Evolutionary conservation across 2,888 invertebrate species (phyloP).

Genomic region (Limulus polyphemus): DNA sequence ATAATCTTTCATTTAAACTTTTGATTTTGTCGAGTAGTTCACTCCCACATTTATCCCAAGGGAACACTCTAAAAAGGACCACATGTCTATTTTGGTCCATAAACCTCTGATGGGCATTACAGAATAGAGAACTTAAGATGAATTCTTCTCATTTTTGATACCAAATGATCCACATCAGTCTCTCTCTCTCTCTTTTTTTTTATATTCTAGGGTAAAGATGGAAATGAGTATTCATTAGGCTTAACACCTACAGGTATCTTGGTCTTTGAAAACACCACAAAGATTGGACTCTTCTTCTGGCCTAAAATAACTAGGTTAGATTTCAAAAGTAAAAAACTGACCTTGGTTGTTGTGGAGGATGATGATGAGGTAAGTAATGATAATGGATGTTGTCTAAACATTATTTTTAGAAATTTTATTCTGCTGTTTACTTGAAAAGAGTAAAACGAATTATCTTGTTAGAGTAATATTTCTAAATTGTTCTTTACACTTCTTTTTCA

Average conservation of each 20-base stretch:
- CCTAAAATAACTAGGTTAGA: constrained; percentile 96
- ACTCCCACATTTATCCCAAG: no score
- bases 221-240: constrained; percentile 88
- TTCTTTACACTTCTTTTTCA: no score
- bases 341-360: constrained; percentile 94
- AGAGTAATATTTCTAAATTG: no score
- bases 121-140: neutral
- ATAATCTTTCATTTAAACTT: no score
- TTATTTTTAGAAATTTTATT: no score
- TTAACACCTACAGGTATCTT: constrained; percentile 96
- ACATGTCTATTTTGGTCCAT: no score
- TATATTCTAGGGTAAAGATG: constrained; percentile 67
- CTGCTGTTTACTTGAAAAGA: no score
- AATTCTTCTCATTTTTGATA: constrained; percentile 46
- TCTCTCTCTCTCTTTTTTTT: neutral
- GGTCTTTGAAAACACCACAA: constrained; percentile 89
- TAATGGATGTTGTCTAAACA: neutral
- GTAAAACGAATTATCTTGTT: no score
- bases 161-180: no score
- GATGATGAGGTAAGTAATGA: constrained; percentile 58
- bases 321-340: constrained; percentile 94
- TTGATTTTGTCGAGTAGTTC: no score
- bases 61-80: no score
- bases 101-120: no score
- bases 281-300: constrained; percentile 98